Evolutionary conservation across 1,140 invertebrate genomes (phyloP).

Genomic region (Littorina saxatilis): DNA sequence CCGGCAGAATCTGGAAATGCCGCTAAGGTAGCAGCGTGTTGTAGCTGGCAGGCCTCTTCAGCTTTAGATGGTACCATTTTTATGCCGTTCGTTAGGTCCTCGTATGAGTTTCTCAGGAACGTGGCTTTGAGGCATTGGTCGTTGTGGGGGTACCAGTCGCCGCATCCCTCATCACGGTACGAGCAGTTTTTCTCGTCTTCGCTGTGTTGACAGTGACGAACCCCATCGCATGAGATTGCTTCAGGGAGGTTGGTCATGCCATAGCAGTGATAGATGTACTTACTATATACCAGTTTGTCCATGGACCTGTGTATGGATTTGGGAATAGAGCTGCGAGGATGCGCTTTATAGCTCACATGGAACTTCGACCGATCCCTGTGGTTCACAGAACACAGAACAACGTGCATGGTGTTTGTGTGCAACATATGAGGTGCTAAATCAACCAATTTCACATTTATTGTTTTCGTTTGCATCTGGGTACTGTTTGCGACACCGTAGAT

Average conservation of each 20-base stretch:
- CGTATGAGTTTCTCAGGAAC: neutral
- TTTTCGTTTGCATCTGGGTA: neutral
- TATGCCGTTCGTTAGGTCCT: neutral
- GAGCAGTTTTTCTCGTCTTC: constrained; percentile 10
- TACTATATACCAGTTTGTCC: no score
- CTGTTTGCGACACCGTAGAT: neutral
- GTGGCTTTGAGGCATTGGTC: constrained; percentile 9
- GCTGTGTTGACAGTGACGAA: neutral
- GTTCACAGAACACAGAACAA: no score
- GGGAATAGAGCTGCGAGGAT: neutral
- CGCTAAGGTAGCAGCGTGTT: neutral
- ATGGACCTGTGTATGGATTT: neutral
- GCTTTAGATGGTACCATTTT: neutral
- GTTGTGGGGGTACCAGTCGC: constrained; percentile 3
- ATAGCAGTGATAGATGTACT: neutral
- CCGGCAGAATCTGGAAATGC: neutral
- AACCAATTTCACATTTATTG: neutral
- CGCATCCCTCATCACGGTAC: constrained; percentile 6
- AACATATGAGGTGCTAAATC: no score
- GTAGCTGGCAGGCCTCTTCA: neutral
- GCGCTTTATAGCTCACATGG: neutral
- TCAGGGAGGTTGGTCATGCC: neutral
- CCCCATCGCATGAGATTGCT: neutral
- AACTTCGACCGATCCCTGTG: neutral
- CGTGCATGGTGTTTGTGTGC: no score